A percentile compares a stretch with the other conserved stretches of the same genome.
These are phyloP conservation scores for Cladopsammia gracilis DNA, from an alignment of 64 coral and sea anemone genomes.

Conservation along the genomic window DNA sequence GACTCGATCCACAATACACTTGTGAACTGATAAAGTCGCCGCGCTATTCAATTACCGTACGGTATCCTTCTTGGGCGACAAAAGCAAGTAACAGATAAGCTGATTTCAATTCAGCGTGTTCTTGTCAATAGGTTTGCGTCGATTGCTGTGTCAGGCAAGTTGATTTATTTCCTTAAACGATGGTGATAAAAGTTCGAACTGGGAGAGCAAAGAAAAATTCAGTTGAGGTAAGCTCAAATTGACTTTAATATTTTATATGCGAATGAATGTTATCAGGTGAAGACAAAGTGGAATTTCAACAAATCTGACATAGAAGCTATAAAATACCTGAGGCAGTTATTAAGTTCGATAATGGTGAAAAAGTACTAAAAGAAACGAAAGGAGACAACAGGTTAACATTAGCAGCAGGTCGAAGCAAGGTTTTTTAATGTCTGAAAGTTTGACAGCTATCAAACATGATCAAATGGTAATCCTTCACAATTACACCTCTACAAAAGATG, in stretches of 20 bases:
- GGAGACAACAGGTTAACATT: too few species aligned
- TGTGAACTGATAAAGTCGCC: background rate
- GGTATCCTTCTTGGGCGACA: background rate
- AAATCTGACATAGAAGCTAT: too few species aligned
- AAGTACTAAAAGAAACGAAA: too few species aligned
- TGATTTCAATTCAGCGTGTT: background rate
- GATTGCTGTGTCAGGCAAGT: too few species aligned
- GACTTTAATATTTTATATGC: background rate
- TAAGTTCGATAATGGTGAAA: too few species aligned
- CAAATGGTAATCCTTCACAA: slow-evolving; percentile 25
- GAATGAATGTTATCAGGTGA: background rate
- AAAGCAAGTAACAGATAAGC: too few species aligned
- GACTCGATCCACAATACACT: background rate
- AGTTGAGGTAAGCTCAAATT: background rate
- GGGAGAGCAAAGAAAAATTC: too few species aligned
- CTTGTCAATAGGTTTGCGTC: too few species aligned
- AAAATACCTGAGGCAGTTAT: too few species aligned
- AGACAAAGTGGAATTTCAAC: too few species aligned
- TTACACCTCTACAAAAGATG: slow-evolving; percentile 25
- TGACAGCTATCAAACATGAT: slow-evolving; percentile 1
- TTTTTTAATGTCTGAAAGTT: background rate
- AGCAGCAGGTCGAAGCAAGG: background rate
- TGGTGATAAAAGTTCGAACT: too few species aligned
- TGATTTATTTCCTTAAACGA: too few species aligned
- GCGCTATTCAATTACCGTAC: background rate